Conservation (phyloP, 2,113 vertebrate species). For the Larimichthys polyactis region DNA sequence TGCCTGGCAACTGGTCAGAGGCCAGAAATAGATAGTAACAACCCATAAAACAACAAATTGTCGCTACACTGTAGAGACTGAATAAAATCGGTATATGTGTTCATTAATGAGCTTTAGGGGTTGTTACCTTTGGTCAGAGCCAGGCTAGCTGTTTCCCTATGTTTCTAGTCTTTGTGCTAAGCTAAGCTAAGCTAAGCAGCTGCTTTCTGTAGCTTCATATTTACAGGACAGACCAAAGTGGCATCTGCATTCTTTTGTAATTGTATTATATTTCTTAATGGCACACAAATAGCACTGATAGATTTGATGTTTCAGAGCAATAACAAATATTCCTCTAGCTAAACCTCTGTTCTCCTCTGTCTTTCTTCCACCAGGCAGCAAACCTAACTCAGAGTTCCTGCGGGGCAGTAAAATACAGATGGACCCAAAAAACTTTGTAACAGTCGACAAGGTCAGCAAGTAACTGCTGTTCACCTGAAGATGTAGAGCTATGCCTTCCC, state of each 20-base stretch:
- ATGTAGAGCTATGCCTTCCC: no score
- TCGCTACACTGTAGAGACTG: not conserved
- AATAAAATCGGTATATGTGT: not conserved
- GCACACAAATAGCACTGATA: not conserved
- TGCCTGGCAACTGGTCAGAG: not conserved
- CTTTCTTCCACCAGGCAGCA: conserved; percentile 76
- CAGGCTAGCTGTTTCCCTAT: not conserved
- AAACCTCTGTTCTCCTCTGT: not conserved
- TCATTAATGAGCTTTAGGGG: not conserved
- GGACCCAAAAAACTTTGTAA: conserved; percentile 80
- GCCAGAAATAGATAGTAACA: not conserved
- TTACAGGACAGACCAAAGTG: not conserved
- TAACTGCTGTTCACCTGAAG: not conserved
- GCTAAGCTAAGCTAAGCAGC: no score
- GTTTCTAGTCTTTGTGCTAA: not conserved
- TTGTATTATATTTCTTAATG: not conserved
- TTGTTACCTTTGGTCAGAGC: not conserved
- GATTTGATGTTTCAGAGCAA: not conserved
- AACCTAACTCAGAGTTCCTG: conserved; percentile 84
- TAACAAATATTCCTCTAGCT: not conserved
- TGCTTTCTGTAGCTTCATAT: no score
- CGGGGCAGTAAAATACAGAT: conserved; percentile 77
- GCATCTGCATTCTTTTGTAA: not conserved
- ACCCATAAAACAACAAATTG: not conserved
- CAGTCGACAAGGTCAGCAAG: conserved; percentile 85